phyloP scores from a whole-genome alignment of 2,797 vertebrate species.

The Sebastes itinus region DNA sequence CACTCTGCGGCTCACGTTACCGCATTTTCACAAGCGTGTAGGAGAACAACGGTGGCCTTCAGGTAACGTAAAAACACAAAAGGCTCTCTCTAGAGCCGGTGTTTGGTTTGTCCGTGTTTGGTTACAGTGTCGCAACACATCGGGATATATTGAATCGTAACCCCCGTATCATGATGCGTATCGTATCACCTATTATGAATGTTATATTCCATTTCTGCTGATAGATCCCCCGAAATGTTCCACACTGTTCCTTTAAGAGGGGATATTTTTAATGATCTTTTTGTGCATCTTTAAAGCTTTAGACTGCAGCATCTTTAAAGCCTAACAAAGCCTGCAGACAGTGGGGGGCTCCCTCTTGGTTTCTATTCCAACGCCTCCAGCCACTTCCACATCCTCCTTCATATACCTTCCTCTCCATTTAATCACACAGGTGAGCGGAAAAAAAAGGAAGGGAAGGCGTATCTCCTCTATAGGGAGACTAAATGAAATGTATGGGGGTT shows the following conservation, averaged over 20 bases:
- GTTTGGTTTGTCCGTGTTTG: no score
- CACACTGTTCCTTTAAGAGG: background rate
- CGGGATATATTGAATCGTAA: no score
- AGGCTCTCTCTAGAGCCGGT: no score
- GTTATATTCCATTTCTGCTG: no score
- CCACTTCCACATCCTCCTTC: background rate
- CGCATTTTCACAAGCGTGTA: no score
- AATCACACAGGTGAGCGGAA: conserved; percentile 8
- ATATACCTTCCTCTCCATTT: background rate
- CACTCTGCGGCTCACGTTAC: no score
- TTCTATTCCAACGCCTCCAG: background rate
- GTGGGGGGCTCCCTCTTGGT: background rate
- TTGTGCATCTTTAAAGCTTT: background rate
- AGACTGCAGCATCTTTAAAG: background rate
- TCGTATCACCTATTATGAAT: no score
- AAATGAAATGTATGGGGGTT: background rate
- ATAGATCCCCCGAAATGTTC: no score
- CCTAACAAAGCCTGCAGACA: background rate
- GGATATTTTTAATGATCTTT: background rate
- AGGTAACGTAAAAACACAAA: no score
- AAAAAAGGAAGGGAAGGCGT: background rate
- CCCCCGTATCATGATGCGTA: no score
- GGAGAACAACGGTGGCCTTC: no score
- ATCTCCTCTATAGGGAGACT: background rate
- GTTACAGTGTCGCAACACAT: no score